phyloP scores from a whole-genome alignment of 2,888 invertebrate species.

The Hylaea fasciaria region DNA sequence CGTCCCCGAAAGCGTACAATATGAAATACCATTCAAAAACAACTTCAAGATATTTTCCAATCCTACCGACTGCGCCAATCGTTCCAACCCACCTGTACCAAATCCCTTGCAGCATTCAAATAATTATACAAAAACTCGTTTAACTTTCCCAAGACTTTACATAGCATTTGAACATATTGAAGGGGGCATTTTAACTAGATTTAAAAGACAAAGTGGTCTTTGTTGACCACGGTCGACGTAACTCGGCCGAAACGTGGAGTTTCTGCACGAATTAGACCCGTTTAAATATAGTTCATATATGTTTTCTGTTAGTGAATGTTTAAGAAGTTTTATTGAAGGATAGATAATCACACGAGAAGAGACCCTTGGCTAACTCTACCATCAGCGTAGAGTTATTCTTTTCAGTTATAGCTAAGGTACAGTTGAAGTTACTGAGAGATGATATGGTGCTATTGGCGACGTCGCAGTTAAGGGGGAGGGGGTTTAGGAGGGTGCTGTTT shows the following conservation, averaged over 20 bases:
- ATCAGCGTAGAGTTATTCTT: slow-evolving; percentile 36
- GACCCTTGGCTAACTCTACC: slow-evolving; percentile 46
- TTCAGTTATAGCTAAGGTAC: slow-evolving; percentile 45
- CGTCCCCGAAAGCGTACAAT: too few species aligned
- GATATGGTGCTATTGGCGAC: slow-evolving; percentile 44
- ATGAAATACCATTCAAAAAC: too few species aligned
- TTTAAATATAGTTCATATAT: too few species aligned
- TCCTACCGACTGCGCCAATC: neutral
- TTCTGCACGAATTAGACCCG: too few species aligned
- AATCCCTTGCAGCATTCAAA: neutral
- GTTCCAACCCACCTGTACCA: neutral
- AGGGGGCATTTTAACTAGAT: too few species aligned
- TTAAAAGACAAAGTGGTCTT: too few species aligned
- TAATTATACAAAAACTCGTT: neutral
- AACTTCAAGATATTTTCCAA: neutral
- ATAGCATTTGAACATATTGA: slow-evolving; percentile 42
- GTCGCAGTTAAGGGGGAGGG: slow-evolving; percentile 51
- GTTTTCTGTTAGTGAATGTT: too few species aligned
- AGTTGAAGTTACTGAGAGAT: slow-evolving; percentile 50
- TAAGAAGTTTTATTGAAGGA: slow-evolving; percentile 50
- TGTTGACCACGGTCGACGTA: too few species aligned
- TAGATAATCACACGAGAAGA: slow-evolving; percentile 58
- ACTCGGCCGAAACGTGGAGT: too few species aligned
- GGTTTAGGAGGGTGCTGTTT: slow-evolving; percentile 26
- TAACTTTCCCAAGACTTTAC: neutral